phyloP scores from a whole-genome alignment of 1,140 invertebrate species.

The Bombus pyrosoma region DNA sequence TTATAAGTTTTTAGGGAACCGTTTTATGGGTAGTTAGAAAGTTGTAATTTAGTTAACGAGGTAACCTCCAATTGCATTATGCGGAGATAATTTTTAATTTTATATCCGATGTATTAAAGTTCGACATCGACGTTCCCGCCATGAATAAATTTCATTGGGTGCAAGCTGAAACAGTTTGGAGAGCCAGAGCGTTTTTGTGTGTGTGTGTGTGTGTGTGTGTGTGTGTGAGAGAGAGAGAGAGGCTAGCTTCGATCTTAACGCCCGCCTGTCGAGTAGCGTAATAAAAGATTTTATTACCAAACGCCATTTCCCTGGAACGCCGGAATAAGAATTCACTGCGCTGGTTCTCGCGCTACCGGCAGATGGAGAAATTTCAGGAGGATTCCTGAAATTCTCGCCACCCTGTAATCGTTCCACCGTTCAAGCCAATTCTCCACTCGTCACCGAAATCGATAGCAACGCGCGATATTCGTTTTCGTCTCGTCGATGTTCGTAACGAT shows the following conservation, averaged over 20 bases:
- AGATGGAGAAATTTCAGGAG: slow-evolving; percentile 44
- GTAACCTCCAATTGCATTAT: slow-evolving; percentile 28
- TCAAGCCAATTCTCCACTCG: too few relatives aligned
- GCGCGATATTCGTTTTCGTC: too few relatives aligned
- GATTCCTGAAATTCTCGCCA: slow-evolving; percentile 23
- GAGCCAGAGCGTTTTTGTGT: too few relatives aligned
- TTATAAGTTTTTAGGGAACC: slow-evolving; percentile 29
- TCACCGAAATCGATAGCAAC: background rate
- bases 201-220: too few relatives aligned
- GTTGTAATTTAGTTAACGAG: slow-evolving; percentile 32
- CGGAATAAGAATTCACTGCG: slow-evolving; percentile 24
- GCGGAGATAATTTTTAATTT: slow-evolving; percentile 49
- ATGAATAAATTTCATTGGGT: slow-evolving; percentile 16
- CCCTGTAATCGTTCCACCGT: too few relatives aligned
- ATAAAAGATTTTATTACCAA: slow-evolving; percentile 50
- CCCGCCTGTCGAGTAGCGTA: slow-evolving; percentile 15
- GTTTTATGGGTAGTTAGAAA: slow-evolving; percentile 30
- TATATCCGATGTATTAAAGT: slow-evolving; percentile 24
- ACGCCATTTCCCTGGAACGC: slow-evolving; percentile 6
- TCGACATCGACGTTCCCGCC: slow-evolving; percentile 8
- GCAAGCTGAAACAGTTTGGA: background rate
- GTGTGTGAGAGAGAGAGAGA: too few relatives aligned
- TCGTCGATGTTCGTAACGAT: too few relatives aligned
- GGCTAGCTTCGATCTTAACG: slow-evolving; percentile 13
- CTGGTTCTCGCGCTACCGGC: background rate